Base-by-base conservation (phyloP, 1,140 invertebrate species). In the Euwallacea fornicatus region DNA sequence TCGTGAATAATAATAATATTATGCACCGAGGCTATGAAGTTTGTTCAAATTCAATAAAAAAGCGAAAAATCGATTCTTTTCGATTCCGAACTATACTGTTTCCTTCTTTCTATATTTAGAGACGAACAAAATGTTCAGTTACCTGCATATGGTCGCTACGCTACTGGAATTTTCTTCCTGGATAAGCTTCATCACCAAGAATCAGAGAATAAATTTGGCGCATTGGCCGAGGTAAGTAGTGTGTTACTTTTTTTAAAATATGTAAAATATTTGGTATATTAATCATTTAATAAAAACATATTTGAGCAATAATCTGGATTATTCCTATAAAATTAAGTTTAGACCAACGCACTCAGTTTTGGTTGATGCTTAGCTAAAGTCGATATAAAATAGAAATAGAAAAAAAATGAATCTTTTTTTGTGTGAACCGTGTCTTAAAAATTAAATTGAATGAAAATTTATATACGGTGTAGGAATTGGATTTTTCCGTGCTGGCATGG, bases 141-240 rank as follows among this genome's bases (percentile, higher is more conserved):
- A 69, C 97, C 98, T 4, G 84, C 88, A 41, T 88, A 90, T 75
- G 96, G 96, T 7, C 84, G 88, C 74, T 99, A 99, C 85, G 97
- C 96, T 46, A 98, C 97, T 9, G 98, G 97, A 64, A 95, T 99
- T 63, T 87, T 98, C 74, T 99, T 96, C 82, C 83, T 98, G 77
- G 94, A 97, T 79, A 90, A 91, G 78, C 84, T 90, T 10, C 91
- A 93, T 75, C 90, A 94, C 75, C 84, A 89, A 70, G 87, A 93
- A 75, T 90, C 89, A 43, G 95, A 98, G 82, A 84, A 86, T 63
- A 87, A 90, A 63, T 98, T 99, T 80, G 85, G 87, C 68, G 86
- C 88, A 64, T 84, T 98, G 72, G 94, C 95, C 69, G 84, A 89
- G 75, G 69, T 66, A 59, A 41, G 7, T 43, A 7, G 4, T 33